phyloP scores from a whole-genome alignment of 1,140 invertebrate genomes.

The Drosophila pachea region DNA sequence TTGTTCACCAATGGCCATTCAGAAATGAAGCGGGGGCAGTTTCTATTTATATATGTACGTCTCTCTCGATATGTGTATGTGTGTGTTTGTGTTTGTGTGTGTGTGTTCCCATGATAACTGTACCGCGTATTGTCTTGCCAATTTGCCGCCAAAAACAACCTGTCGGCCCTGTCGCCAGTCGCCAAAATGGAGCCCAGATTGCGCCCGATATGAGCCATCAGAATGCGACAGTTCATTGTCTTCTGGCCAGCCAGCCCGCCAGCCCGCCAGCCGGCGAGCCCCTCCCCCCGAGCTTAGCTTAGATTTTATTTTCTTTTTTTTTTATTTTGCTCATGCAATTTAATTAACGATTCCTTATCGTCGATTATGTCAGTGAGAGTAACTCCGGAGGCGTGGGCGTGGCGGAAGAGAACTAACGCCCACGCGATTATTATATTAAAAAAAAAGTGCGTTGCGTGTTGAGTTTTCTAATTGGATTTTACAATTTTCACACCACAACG shows the following conservation, averaged over 20 bases:
- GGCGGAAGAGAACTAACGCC: conserved; percentile 25
- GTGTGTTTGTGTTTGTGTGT: no score
- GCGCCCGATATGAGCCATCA: conserved; percentile 48
- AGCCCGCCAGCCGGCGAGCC: conserved; percentile 12
- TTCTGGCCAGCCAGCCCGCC: conserved; percentile 12
- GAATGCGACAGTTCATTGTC: conserved; percentile 73
- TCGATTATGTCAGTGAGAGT: conserved; percentile 60
- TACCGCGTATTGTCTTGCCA: conserved; percentile 68
- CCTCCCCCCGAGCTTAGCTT: conserved; percentile 39
- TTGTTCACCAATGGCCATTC: conserved; percentile 34
- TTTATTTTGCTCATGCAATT: conserved; percentile 59
- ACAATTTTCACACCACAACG: conserved; percentile 42
- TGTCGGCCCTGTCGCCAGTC: conserved; percentile 38
- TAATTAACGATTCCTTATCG: conserved; percentile 73
- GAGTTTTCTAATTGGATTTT: conserved; percentile 44
- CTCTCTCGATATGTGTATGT: no score
- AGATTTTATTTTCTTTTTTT: conserved; percentile 47
- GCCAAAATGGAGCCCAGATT: conserved; percentile 57
- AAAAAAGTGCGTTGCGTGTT: conserved; percentile 50
- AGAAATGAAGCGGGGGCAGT: conserved; percentile 39
- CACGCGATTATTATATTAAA: conserved; percentile 26
- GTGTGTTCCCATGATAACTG: conserved; percentile 76
- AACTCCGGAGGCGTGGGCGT: neutral
- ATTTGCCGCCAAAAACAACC: conserved; percentile 61
- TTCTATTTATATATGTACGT: conserved; percentile 29